Evolutionary conservation across 2,797 vertebrate genomes (phyloP).

Genomic region (Mus minutoides): DNA sequence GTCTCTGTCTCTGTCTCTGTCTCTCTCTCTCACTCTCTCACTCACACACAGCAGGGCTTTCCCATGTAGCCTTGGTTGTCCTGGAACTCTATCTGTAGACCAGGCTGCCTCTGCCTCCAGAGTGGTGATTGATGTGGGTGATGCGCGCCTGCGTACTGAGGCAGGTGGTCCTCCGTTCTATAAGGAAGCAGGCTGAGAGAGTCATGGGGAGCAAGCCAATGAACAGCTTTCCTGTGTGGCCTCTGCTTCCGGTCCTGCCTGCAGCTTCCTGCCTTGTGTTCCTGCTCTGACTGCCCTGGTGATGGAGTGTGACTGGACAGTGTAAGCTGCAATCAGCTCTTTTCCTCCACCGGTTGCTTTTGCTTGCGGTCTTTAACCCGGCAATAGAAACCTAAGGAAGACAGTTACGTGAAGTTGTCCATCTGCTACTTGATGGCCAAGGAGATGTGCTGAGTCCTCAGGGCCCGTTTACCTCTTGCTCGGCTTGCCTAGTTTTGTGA

Average conservation of each 20-base stretch:
- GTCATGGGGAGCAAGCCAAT: not conserved
- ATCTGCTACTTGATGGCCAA: not conserved
- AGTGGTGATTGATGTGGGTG: not conserved
- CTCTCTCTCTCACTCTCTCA: no score
- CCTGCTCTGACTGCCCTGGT: not conserved
- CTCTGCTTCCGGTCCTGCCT: not conserved
- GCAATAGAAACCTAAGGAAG: not conserved
- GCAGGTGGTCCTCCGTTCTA: not conserved
- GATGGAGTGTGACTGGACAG: not conserved
- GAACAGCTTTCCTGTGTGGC: not conserved
- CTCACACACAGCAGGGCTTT: not conserved
- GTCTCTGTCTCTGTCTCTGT: no score
- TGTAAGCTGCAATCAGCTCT: not conserved
- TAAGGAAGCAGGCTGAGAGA: not conserved
- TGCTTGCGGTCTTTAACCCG: no score
- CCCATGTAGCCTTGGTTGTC: not conserved
- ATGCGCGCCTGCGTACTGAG: fast-evolving
- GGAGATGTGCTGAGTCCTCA: not conserved
- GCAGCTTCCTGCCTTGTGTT: not conserved
- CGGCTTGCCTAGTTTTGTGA: not conserved
- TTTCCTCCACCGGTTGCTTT: not conserved
- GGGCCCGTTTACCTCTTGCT: not conserved
- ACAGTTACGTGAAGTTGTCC: not conserved
- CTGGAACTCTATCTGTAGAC: not conserved
- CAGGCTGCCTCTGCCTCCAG: not conserved